These are phyloP conservation scores for Prenolepis imparis DNA, from an alignment of 2,888 invertebrate species.

Conservation along the genomic window DNA sequence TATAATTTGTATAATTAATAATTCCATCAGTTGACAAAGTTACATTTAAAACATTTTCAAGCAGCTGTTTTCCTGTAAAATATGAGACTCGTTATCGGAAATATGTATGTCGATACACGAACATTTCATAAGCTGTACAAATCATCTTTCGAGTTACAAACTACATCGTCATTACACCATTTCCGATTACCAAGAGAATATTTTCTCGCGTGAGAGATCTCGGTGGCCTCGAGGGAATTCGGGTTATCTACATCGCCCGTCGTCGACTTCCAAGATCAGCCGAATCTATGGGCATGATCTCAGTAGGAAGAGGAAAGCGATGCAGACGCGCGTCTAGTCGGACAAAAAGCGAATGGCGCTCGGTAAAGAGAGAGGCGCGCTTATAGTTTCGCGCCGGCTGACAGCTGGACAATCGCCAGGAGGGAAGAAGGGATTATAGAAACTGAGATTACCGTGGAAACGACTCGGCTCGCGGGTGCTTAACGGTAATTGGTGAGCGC, in stretches of 20 bases:
- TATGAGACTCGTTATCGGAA: neutral
- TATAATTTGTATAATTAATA: neutral
- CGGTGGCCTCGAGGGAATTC: slow-evolving; percentile 43
- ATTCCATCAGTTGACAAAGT: neutral
- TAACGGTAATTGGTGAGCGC: slow-evolving; percentile 73
- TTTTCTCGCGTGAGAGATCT: slow-evolving; percentile 28
- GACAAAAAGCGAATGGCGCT: slow-evolving; percentile 71
- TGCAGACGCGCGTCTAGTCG: slow-evolving; percentile 35
- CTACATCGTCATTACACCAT: slow-evolving; percentile 45
- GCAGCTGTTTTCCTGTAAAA: neutral
- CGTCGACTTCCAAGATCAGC: slow-evolving; percentile 61
- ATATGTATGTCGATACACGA: neutral
- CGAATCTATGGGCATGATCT: slow-evolving; percentile 65
- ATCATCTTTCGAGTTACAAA: neutral
- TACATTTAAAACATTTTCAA: neutral
- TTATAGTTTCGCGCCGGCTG: slow-evolving; percentile 72
- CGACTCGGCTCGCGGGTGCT: slow-evolving; percentile 66
- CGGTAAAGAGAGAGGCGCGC: slow-evolving; percentile 32
- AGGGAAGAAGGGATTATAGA: slow-evolving; percentile 72
- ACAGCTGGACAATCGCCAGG: slow-evolving; percentile 78
- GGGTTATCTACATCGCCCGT: slow-evolving; percentile 60
- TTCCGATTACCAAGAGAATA: slow-evolving; percentile 30
- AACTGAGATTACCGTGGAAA: slow-evolving; percentile 76
- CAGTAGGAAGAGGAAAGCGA: slow-evolving; percentile 65
- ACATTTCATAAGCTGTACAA: neutral